phyloP scores from a whole-genome alignment of 2,888 invertebrate genomes.

The Athalia circularis region DNA sequence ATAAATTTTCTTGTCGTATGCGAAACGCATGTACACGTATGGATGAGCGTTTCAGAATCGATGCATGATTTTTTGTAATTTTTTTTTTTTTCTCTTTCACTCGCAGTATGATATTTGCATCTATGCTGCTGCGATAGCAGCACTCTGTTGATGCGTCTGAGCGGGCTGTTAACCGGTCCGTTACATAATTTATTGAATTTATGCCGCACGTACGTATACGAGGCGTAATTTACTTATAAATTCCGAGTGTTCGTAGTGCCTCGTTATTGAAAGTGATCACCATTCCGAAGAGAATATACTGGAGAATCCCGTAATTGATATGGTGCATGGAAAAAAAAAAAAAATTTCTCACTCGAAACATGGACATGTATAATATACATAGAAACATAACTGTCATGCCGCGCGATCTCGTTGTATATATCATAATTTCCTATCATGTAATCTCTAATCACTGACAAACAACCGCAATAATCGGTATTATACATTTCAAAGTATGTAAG shows the following conservation, averaged over 20 bases:
- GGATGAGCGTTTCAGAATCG: not conserved
- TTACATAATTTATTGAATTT: constrained; percentile 28
- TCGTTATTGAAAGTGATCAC: no score
- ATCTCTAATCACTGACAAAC: not conserved
- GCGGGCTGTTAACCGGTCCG: constrained; percentile 16
- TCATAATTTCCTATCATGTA: not conserved
- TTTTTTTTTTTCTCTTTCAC: not conserved
- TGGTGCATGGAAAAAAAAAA: no score
- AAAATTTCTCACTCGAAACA: no score
- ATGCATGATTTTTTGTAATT: not conserved
- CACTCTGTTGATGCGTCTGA: not conserved
- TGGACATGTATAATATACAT: no score
- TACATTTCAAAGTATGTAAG: no score
- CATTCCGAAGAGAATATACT: no score
- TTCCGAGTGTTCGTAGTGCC: no score
- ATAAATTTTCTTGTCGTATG: not conserved
- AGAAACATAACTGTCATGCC: not conserved
- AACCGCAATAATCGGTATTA: not conserved
- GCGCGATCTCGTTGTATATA: not conserved
- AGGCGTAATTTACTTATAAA: not conserved
- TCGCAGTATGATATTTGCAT: not conserved
- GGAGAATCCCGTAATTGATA: no score
- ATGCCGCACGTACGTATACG: not conserved
- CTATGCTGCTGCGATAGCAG: not conserved
- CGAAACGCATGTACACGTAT: not conserved